phyloP scores from a whole-genome alignment of 2,113 vertebrate species.

The Sitta europaea region DNA sequence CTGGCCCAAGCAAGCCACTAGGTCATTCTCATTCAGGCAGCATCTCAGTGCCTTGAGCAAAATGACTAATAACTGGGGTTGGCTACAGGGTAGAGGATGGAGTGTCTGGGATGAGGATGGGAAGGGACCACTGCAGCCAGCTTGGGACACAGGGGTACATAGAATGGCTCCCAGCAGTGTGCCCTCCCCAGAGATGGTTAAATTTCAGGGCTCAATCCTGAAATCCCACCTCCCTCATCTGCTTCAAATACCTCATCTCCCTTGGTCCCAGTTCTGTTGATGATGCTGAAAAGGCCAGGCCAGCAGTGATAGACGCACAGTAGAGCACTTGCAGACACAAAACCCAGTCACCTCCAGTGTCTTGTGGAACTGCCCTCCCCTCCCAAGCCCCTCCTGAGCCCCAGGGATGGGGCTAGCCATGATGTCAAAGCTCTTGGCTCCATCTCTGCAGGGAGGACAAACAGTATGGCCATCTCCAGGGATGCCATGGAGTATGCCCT shows the following conservation, averaged over 20 bases:
- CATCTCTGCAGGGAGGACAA: slow-evolving; percentile 79
- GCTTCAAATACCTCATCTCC: rapidly evolving
- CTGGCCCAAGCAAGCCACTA: neutral
- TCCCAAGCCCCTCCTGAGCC: neutral
- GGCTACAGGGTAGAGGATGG: neutral
- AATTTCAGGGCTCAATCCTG: neutral
- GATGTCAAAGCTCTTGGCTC: slow-evolving; percentile 5
- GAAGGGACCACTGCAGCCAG: neutral
- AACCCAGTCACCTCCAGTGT: neutral
- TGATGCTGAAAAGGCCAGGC: neutral
- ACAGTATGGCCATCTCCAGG: slow-evolving; percentile 84
- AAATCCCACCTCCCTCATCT: neutral
- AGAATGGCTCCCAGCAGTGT: neutral
- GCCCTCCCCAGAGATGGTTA: neutral
- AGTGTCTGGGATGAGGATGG: neutral
- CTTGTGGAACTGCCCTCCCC: neutral
- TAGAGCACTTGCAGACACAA: neutral
- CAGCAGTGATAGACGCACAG: neutral
- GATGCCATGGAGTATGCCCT: slow-evolving; percentile 83
- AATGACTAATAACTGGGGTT: neutral
- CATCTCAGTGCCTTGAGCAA: neutral
- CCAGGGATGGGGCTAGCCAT: rapidly evolving
- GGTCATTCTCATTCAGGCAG: neutral
- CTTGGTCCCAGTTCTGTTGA: neutral
- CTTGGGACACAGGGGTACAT: rapidly evolving